Evolutionary conservation across 1,140 invertebrate species (phyloP).

Genomic region (Saccostrea cuccullata): DNA sequence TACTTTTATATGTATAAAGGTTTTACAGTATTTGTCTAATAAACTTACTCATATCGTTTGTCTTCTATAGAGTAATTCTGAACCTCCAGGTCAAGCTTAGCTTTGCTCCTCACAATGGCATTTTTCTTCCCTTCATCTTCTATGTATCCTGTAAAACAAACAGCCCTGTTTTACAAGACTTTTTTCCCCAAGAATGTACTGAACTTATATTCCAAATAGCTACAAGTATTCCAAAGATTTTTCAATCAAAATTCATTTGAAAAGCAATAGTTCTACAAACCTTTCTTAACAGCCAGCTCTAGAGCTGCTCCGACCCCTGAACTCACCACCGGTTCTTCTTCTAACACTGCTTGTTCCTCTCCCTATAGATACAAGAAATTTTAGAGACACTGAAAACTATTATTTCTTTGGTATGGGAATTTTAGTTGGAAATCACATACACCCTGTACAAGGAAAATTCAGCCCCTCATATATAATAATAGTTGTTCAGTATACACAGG

Average conservation of each 20-base stretch:
- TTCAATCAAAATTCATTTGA: neutral
- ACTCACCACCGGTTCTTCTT: constrained; percentile 96
- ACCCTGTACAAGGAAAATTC: no score
- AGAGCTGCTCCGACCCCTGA: constrained; percentile 94
- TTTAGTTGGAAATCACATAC: no score
- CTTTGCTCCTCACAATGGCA: constrained; percentile 80
- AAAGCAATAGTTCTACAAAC: constrained; percentile 58
- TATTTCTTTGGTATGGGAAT: neutral
- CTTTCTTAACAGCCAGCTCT: constrained; percentile 95
- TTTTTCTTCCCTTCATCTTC: constrained; percentile 86
- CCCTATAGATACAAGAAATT: constrained; percentile 59
- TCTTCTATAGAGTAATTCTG: constrained; percentile 98
- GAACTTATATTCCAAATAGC: neutral
- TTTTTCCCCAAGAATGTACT: neutral
- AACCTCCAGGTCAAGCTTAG: constrained; percentile 88
- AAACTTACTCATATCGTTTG: constrained; percentile 87
- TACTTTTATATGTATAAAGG: no score
- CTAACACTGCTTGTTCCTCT: constrained; percentile 85
- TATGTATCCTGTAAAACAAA: constrained; percentile 84
- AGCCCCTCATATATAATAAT: no score
- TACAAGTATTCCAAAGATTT: neutral
- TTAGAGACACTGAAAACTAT: neutral
- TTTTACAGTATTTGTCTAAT: no score
- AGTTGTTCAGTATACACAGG: no score
- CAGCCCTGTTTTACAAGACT: neutral